A percentile compares a stretch with the other conserved stretches of the same genome.
Conservation (phyloP, 2,113 vertebrate genomes). For the Dicentrarchus labrax region DNA sequence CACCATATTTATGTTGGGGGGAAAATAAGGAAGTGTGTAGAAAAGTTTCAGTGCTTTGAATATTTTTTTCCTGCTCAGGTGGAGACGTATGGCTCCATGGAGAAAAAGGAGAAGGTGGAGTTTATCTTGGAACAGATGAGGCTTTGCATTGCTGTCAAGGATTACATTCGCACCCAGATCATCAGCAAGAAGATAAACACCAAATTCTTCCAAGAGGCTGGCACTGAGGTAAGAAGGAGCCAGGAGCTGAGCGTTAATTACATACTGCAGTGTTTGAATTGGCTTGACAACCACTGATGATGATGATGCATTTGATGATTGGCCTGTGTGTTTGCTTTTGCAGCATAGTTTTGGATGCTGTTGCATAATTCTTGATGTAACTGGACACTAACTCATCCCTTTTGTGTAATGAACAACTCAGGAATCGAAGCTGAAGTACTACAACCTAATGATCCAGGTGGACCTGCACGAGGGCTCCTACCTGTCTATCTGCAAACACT, state of each 20-base stretch:
- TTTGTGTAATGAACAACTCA: conserved; percentile 71
- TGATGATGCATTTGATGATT: not conserved
- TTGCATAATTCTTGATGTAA: not conserved
- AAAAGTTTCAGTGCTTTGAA: not conserved
- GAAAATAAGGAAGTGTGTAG: not conserved
- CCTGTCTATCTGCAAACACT: conserved; percentile 98
- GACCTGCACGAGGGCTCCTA: conserved; percentile 98
- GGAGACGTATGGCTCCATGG: conserved; percentile 99
- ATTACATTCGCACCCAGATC: conserved; percentile 98
- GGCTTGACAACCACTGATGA: not conserved
- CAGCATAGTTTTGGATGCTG: not conserved
- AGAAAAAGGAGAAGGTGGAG: conserved; percentile 98
- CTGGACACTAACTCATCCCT: not conserved
- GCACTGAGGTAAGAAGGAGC: conserved; percentile 88
- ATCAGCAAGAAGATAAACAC: conserved; percentile 99
- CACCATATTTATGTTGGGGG: not conserved
- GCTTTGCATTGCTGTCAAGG: conserved; percentile 97
- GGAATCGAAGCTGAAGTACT: conserved; percentile 98
- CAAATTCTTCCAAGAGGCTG: conserved; percentile 98
- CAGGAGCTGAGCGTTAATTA: not conserved
- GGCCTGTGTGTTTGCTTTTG: not conserved
- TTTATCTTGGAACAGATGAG: conserved; percentile 99
- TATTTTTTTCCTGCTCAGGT: conserved; percentile 83
- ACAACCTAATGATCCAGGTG: conserved; percentile 99
- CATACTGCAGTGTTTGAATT: not conserved